Evolutionary conservation across 2,113 vertebrate genomes (phyloP).

Genomic region (Notechis scutatus): DNA sequence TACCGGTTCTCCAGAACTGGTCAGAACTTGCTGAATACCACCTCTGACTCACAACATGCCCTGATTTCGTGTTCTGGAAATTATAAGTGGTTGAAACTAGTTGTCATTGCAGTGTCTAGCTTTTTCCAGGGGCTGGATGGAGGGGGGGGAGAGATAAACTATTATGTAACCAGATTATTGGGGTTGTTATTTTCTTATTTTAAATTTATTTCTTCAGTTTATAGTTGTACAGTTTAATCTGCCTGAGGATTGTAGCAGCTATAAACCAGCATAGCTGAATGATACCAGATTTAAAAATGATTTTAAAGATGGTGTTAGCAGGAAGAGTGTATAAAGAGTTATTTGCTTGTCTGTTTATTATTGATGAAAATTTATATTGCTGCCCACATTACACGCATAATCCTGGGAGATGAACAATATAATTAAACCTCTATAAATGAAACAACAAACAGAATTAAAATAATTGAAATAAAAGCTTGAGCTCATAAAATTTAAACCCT

Average conservation of each 20-base stretch:
- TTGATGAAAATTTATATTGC: background rate
- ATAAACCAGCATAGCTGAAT: background rate
- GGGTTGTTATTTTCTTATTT: background rate
- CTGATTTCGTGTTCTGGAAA: no score
- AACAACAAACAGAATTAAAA: background rate
- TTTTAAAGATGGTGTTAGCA: background rate
- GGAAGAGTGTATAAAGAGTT: background rate
- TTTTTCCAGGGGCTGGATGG: background rate
- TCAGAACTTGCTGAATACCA: no score
- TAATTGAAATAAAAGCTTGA: background rate
- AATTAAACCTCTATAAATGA: background rate
- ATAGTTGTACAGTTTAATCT: background rate
- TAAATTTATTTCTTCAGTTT: background rate
- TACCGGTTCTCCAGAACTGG: no score
- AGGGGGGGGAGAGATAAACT: background rate
- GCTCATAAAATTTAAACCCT: conserved; percentile 42
- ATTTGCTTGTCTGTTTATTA: background rate
- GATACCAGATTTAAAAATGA: background rate
- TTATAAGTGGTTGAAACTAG: background rate
- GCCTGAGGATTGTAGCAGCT: background rate
- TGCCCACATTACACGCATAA: background rate
- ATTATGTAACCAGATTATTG: background rate
- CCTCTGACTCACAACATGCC: no score
- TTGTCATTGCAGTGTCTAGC: background rate
- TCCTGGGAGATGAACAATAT: background rate